Base-by-base conservation (phyloP, 2,113 vertebrate genomes). In the Otus sunia region DNA sequence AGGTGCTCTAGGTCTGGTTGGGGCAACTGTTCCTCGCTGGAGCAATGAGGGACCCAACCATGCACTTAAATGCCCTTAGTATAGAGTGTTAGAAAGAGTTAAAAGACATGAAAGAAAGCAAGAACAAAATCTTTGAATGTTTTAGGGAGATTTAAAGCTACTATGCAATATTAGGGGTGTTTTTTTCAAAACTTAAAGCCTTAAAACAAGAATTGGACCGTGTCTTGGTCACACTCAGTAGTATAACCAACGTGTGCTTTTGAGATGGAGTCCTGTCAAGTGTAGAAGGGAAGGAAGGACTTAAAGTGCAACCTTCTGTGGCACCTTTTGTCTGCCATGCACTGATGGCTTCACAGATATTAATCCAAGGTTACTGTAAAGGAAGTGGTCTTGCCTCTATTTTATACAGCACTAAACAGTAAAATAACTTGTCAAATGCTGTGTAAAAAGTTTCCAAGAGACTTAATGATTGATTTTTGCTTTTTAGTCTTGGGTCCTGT, bases 241-340 rank as follows among this genome's bases (percentile, higher is more conserved):
- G 29, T 13, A 59, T 8, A 52, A 53, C 2, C 10, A 22, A 68
- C 58, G 9, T 1, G 0, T 43, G 13, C 2, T 13, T 66, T 76
- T 73, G 19, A 30, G 16, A 39, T 66, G 25, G 34, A 86, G 29
- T 66, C 77, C 17, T 3, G 0, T 49, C 58, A 79, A 32, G 13
- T 45, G n/a, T 11, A 41, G 27, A 56, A 60, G 47, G 32, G 25
- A 82, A 79, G 26, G 15, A 73, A 92, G 25, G 27, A 10, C 10
- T 77, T 49, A 17, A 50, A 36, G 6, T 39, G 39, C 1, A 5
- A 50, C n/a, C 6, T 72, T 41, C 22, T 67, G 10, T 17, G 39
- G 16, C 45, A 36, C 5, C 37, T 75, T 92, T 49, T 29, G 12
- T 55, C 27, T 83, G 27, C 9, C 27, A 2, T 30, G 34, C 1